A percentile compares a stretch with the other conserved stretches of the same genome.
These are phyloP conservation scores for Gymnorhina tibicen DNA, from an alignment of 2,113 vertebrate species.

Conservation along the genomic window DNA sequence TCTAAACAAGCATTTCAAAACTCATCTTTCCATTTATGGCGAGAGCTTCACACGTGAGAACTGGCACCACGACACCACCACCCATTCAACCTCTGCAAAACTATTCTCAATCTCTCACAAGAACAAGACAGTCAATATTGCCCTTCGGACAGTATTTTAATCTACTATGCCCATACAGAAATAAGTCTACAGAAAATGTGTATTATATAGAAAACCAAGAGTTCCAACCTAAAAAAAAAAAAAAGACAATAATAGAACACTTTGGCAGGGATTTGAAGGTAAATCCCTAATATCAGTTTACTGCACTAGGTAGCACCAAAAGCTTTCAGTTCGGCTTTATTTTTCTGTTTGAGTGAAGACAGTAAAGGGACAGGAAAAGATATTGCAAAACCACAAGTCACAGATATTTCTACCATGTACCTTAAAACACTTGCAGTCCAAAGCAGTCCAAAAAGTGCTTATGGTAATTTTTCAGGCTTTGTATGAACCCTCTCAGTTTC, in stretches of 20 bases:
- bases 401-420: not conserved
- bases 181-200: not conserved
- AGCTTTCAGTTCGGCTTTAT: not conserved
- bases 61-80: not conserved
- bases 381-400: not conserved
- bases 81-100: not conserved
- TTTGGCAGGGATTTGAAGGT: not conserved
- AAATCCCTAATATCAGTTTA: not conserved
- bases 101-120: not conserved
- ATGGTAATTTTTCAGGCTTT: not conserved
- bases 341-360: not conserved
- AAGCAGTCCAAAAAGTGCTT: not conserved
- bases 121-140: not conserved
- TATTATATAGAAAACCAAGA: not conserved
- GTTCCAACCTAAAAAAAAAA: not conserved
- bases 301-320: not conserved
- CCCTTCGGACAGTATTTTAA: not conserved
- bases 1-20: constrained; percentile 19
- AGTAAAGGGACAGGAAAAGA: not conserved
- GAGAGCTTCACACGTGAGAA: not conserved
- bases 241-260: not conserved
- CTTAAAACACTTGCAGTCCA: not conserved
- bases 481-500: not conserved
- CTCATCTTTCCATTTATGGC: not conserved
- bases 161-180: not conserved